Conservation (phyloP, 2,113 vertebrate species). For the Willisornis vidua region DNA sequence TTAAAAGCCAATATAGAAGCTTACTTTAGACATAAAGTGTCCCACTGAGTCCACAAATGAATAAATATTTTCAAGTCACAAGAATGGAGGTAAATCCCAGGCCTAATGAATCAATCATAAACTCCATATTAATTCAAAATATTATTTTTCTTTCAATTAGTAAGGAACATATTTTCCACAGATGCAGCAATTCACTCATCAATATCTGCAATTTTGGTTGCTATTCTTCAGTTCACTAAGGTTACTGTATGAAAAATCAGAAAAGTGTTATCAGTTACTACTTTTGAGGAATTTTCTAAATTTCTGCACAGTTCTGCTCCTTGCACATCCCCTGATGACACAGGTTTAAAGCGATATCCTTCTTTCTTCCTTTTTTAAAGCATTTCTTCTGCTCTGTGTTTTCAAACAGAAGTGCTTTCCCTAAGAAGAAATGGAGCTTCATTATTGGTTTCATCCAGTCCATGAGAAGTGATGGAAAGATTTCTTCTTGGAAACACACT, state of each 20-base stretch:
- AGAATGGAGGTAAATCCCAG: background rate
- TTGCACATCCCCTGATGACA: background rate
- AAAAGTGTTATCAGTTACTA: background rate
- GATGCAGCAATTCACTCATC: background rate
- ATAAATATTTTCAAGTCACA: background rate
- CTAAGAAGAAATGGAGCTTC: background rate
- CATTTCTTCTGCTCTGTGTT: background rate
- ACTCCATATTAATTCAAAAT: background rate
- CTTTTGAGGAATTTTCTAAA: conserved; percentile 13
- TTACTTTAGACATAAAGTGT: background rate
- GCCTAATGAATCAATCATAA: background rate
- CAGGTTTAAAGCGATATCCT: background rate
- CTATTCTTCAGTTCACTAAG: background rate
- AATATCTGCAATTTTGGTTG: background rate
- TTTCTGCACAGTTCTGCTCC: background rate
- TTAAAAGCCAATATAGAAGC: background rate
- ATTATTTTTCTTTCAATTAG: background rate
- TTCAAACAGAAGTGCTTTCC: background rate
- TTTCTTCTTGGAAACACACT: background rate
- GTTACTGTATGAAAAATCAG: background rate
- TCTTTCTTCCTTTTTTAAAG: background rate
- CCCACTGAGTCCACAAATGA: background rate
- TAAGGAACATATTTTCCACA: background rate
- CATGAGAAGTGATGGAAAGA: background rate
- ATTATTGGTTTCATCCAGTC: background rate